phyloP scores from a whole-genome alignment of 2,888 invertebrate species.

The Pimpla rufipes region DNA sequence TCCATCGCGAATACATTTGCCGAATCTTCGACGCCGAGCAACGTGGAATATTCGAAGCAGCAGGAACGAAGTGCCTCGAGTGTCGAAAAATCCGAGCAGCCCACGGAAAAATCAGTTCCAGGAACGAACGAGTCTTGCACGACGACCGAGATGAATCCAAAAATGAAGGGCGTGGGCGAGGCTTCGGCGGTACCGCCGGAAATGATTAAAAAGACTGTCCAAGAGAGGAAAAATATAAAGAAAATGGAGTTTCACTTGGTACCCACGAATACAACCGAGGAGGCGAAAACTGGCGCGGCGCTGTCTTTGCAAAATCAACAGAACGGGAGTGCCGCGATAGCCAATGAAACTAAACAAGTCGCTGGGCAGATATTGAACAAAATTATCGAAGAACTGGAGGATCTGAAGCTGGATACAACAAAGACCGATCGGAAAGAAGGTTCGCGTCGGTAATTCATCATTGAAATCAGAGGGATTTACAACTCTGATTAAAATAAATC shows the following conservation, averaged over 20 bases:
- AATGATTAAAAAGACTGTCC: slow-evolving; percentile 17
- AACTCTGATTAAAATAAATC: too few relatives aligned
- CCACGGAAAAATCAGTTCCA: slow-evolving; percentile 14
- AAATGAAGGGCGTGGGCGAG: slow-evolving; percentile 46
- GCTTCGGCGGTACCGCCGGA: slow-evolving; percentile 52
- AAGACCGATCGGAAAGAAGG: slow-evolving; percentile 76
- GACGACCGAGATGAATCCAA: slow-evolving; percentile 56
- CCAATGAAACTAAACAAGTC: slow-evolving; percentile 76
- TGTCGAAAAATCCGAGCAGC: slow-evolving; percentile 33
- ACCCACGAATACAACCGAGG: slow-evolving; percentile 6
- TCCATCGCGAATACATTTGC: neutral
- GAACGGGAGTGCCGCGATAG: slow-evolving; percentile 34
- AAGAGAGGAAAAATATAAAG: slow-evolving; percentile 34
- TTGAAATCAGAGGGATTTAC: neutral
- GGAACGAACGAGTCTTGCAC: slow-evolving; percentile 14
- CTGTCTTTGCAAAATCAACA: neutral
- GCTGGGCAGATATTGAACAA: slow-evolving; percentile 76
- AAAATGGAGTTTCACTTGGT: slow-evolving; percentile 42
- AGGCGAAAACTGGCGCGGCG: slow-evolving; percentile 9
- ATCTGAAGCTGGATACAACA: slow-evolving; percentile 72
- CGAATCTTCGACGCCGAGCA: neutral
- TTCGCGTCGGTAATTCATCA: slow-evolving; percentile 61
- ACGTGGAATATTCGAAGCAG: neutral
- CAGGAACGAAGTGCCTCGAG: neutral
- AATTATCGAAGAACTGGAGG: slow-evolving; percentile 78